These are phyloP conservation scores for Antigone vipio DNA, from an alignment of 2,113 vertebrate genomes.

Conservation along the genomic window DNA sequence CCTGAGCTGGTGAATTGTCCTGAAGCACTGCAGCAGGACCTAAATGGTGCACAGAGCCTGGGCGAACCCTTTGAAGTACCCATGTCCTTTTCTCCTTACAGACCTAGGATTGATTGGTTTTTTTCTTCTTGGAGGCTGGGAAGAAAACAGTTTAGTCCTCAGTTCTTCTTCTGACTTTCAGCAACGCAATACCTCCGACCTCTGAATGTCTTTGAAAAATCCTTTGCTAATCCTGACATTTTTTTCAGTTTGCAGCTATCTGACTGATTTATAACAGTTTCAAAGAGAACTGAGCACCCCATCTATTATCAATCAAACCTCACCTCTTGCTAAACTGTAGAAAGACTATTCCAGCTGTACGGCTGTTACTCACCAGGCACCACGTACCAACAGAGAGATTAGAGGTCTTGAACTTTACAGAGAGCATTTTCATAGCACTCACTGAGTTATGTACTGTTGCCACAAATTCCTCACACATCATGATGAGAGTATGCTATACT, in stretches of 20 bases:
- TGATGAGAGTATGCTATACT: neutral
- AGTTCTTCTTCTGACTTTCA: neutral
- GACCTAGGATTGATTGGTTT: rapidly evolving
- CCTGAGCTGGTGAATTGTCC: neutral
- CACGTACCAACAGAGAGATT: neutral
- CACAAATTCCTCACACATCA: neutral
- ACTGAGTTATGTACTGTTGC: neutral
- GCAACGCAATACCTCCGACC: neutral
- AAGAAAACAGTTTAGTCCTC: neutral
- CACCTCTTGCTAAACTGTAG: neutral
- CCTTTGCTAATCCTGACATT: neutral
- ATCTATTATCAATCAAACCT: conserved; percentile 16
- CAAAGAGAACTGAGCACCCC: neutral
- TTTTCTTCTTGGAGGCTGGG: neutral
- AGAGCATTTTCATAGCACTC: neutral
- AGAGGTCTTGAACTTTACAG: conserved; percentile 9
- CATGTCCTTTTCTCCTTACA: neutral
- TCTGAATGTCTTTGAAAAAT: neutral
- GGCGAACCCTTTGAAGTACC: neutral
- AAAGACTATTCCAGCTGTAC: neutral
- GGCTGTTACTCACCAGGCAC: neutral
- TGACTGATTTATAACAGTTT: conserved; percentile 22
- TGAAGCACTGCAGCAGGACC: neutral
- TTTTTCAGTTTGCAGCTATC: neutral
- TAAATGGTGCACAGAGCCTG: neutral